Conservation (phyloP, 2,113 vertebrate species). For the Tapirus terrestris region DNA sequence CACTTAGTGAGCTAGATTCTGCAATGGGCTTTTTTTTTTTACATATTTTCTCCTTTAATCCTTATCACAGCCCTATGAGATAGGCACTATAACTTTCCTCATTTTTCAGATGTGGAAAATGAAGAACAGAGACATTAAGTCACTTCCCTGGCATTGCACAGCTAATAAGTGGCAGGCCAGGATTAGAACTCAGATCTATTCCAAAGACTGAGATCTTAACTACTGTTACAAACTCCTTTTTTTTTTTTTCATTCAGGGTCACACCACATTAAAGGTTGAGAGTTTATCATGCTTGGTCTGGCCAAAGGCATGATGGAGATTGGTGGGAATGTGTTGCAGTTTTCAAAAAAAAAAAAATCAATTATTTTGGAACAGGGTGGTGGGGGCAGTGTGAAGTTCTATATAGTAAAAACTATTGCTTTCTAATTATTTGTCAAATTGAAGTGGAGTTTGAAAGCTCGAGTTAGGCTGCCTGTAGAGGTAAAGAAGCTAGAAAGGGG, state of each 20-base stretch:
- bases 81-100: not conserved
- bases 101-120: slow-evolving; percentile 12
- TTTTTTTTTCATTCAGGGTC: slow-evolving; percentile 42
- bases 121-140: not conserved
- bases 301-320: not conserved
- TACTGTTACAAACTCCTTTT: not conserved
- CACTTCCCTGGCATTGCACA: slow-evolving; percentile 33
- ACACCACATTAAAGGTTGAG: not conserved
- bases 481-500: slow-evolving; percentile 19
- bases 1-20: slow-evolving; percentile 11
- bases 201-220: slow-evolving; percentile 30
- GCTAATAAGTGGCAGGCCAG: not conserved
- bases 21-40: not conserved
- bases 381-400: not conserved
- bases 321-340: not conserved
- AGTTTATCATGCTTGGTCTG: not conserved
- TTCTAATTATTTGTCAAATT: slow-evolving; percentile 41
- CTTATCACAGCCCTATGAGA: not conserved
- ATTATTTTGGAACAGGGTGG: slow-evolving; percentile 35
- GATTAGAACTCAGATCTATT: slow-evolving; percentile 53
- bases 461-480: not conserved
- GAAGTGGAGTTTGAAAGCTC: slow-evolving; percentile 21
- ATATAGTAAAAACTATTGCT: not conserved
- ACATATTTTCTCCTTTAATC: slow-evolving; percentile 38
- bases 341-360: slow-evolving; percentile 12